Evolutionary conservation across 2,797 vertebrate species (phyloP).

Genomic region (Parambassis ranga): DNA sequence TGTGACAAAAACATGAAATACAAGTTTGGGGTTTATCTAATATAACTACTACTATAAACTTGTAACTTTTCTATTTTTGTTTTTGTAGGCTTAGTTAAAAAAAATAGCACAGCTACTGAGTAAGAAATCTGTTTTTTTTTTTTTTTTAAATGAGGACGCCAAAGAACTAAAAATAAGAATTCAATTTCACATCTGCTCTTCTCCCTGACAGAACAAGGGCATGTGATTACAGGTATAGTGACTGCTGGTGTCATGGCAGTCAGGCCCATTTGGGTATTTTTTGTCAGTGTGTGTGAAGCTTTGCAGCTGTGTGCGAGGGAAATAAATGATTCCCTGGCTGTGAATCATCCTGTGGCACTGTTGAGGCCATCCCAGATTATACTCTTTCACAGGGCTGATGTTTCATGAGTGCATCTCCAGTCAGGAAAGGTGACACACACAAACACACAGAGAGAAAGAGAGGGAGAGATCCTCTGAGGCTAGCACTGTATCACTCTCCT

Average conservation of each 20-base stretch:
- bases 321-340: conserved; percentile 48
- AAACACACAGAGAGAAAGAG: neutral
- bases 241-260: conserved; percentile 53
- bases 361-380: neutral
- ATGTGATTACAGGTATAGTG: conserved; percentile 51
- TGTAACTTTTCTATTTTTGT: too few relatives aligned
- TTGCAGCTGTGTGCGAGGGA: conserved; percentile 47
- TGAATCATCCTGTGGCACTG: conserved; percentile 1
- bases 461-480: neutral
- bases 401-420: neutral
- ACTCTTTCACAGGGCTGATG: neutral
- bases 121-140: neutral
- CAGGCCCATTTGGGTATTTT: conserved; percentile 44
- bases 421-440: neutral
- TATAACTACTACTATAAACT: too few relatives aligned
- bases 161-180: conserved; percentile 35
- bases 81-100: too few relatives aligned
- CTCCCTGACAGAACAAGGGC: conserved; percentile 31
- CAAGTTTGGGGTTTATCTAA: too few relatives aligned
- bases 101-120: neutral
- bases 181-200: conserved; percentile 32
- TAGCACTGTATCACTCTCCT: neutral
- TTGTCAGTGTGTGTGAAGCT: conserved; percentile 34
- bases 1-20: too few relatives aligned
- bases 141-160: neutral